Conservation (phyloP, 2,113 vertebrate genomes). For the Apeltes quadracus region DNA sequence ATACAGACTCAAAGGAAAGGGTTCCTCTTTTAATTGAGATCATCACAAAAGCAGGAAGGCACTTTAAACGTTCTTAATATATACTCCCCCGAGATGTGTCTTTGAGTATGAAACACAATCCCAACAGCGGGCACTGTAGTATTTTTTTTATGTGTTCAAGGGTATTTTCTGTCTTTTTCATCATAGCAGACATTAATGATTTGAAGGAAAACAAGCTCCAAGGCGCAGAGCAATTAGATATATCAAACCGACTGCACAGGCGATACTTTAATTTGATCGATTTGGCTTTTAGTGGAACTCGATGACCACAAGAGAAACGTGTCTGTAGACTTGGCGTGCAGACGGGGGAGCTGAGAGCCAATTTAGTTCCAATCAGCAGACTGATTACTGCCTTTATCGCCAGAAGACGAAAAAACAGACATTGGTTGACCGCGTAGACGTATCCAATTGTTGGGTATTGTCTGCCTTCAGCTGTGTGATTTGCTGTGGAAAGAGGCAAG, state of each 20-base stretch:
- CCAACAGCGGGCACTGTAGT: background rate
- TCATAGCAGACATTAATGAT: background rate
- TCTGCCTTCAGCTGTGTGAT: slow-evolving; percentile 58
- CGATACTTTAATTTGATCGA: background rate
- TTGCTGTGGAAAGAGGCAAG: slow-evolving; percentile 44
- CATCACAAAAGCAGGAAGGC: slow-evolving; percentile 54
- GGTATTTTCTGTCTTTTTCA: background rate
- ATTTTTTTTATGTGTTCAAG: background rate
- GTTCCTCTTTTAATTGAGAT: slow-evolving; percentile 32
- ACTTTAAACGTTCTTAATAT: slow-evolving; percentile 61
- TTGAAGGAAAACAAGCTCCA: no score
- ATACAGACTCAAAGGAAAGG: slow-evolving; percentile 19
- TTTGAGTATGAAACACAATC: slow-evolving; percentile 16
- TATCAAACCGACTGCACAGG: background rate
- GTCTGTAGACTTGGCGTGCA: background rate
- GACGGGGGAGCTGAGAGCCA: no score
- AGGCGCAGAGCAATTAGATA: background rate
- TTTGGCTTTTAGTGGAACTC: slow-evolving; percentile 4
- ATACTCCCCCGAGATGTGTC: slow-evolving; percentile 17
- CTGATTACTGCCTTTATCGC: slow-evolving; percentile 52
- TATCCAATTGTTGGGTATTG: slow-evolving; percentile 35
- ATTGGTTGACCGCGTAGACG: slow-evolving; percentile 34
- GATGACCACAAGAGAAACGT: background rate
- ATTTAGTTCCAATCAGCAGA: slow-evolving; percentile 17
- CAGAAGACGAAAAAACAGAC: slow-evolving; percentile 15